These are phyloP conservation scores for Saccostrea cuccullata DNA, from an alignment of 1,140 invertebrate species.

Conservation along the genomic window DNA sequence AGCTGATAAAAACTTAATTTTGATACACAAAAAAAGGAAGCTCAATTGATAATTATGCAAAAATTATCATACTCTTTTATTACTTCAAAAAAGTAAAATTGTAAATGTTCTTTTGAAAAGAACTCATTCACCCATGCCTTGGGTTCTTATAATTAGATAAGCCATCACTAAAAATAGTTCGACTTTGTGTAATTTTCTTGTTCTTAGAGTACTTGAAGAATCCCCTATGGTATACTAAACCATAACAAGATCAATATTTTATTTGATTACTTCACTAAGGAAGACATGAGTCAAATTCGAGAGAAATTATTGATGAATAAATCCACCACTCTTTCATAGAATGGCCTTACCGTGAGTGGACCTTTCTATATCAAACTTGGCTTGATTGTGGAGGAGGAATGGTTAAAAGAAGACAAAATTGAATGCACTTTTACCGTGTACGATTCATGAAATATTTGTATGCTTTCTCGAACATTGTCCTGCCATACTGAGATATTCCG, in stretches of 20 bases:
- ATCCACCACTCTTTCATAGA: too few species aligned
- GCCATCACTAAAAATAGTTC: too few species aligned
- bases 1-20: too few species aligned
- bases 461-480: too few species aligned
- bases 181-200: not conserved
- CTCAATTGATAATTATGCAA: too few species aligned
- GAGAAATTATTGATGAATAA: not conserved
- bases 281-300: not conserved
- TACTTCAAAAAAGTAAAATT: too few species aligned
- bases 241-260: not conserved
- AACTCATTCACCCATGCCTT: too few species aligned
- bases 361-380: not conserved
- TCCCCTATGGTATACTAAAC: not conserved
- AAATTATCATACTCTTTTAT: too few species aligned
- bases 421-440: not conserved
- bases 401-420: not conserved
- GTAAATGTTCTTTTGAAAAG: too few species aligned
- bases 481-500: too few species aligned
- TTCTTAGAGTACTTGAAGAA: not conserved
- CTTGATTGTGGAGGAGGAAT: not conserved
- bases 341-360: not conserved
- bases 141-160: too few species aligned
- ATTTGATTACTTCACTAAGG: not conserved
- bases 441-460: not conserved
- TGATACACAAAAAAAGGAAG: too few species aligned